Evolutionary conservation across 2,113 vertebrate species (phyloP), one percentile per base, ranked within the genome.

Genomic region (Oxyruncus cristatus): DNA sequence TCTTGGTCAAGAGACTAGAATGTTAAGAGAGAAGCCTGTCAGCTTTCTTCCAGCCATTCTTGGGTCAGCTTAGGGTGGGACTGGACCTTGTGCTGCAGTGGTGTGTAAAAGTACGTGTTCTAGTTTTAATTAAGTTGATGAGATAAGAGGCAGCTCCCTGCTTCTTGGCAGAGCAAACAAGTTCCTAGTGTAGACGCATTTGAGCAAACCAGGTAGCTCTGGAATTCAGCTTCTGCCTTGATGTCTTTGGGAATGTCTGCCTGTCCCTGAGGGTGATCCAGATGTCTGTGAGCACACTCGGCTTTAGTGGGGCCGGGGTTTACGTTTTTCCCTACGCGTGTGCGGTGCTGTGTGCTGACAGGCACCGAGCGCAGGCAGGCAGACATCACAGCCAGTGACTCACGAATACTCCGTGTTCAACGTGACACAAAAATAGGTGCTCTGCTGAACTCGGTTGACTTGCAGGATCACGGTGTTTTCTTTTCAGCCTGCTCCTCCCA

Each of bases 231-330:
- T 88, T 61, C 74, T 67, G 71, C 47, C 42, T 41, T 28, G 76
- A 5, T 30, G 21, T 26, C 89, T 68, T 85, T 20, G 66, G 74
- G 61, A 73, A 27, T 5, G 9, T 5, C 35, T 37, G 75, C 32
- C 42, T 20, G 26, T 67, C 35, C 32, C 65, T 32, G 42, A 27
- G 59, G 37, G 50, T 1, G 4, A 24, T 42, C 13, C 63, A 24
- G 24, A 2, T 44, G 37, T 4, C 37, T 24, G 0, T 3, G 58
- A 41, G 50, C 50, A 5, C n/a, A 0, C 32, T 33, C 0, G 0
- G 58, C 67, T 59, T 35, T 55, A 39, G 2, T 4, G 28, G 47
- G 61, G 11, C 18, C 56, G 0, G 20, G 4, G 8, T n/a, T n/a
- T 13, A 0, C 5, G 22, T 46, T 82, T 14, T 28, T 35, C 23